phyloP scores from a whole-genome alignment of 2,888 invertebrate species.

The Trissolcus japonicus region DNA sequence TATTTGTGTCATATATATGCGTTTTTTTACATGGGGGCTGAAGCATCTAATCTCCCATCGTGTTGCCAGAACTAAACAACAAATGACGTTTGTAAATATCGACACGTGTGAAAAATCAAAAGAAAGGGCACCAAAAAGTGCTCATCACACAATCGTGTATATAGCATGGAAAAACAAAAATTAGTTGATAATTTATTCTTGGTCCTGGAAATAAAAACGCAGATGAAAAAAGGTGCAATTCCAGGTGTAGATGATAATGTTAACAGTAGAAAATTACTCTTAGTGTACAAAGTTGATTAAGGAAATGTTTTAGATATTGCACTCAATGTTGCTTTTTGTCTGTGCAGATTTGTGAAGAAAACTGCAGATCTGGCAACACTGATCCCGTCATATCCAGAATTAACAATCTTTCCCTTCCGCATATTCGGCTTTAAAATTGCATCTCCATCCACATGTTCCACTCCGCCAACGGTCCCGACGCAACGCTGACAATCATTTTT shows the following conservation, averaged over 20 bases:
- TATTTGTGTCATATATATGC: no score
- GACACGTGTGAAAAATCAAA: neutral
- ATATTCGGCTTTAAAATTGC: constrained; percentile 42
- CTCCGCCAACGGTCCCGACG: constrained; percentile 74
- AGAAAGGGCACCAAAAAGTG: neutral
- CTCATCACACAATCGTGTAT: neutral
- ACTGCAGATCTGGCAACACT: constrained; percentile 55
- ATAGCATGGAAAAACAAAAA: neutral
- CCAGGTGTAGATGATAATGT: constrained; percentile 2
- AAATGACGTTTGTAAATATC: constrained; percentile 37
- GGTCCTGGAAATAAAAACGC: no score
- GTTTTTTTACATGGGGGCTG: no score
- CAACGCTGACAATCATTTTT: constrained; percentile 67
- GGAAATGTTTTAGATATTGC: constrained; percentile 18
- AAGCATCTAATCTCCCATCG: constrained; percentile 27
- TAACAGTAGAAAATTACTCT: no score
- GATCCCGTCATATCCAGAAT: constrained; percentile 34
- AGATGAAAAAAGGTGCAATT: neutral
- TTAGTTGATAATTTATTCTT: neutral
- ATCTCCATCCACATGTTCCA: constrained; percentile 65
- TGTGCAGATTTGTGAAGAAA: constrained; percentile 56
- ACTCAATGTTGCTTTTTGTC: constrained; percentile 54
- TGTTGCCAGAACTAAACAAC: constrained; percentile 50
- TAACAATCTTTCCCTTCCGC: constrained; percentile 33
- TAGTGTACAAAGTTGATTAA: constrained; percentile 14